Base-by-base conservation (phyloP, 1,140 invertebrate genomes). In the Bombus pyrosoma region DNA sequence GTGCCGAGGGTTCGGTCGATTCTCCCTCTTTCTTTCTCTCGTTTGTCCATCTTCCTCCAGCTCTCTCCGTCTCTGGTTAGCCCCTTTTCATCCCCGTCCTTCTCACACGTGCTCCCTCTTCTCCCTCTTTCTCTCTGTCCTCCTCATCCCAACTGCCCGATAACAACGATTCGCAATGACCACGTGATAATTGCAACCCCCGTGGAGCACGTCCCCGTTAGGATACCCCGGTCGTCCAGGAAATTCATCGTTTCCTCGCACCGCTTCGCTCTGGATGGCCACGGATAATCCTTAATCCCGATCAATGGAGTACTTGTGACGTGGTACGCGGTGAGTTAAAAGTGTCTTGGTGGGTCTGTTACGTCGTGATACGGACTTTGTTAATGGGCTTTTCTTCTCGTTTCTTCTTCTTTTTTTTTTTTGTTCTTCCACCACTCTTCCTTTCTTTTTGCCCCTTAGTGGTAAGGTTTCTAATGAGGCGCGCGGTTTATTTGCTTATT, bases 151-250 rank as follows among this genome's bases (percentile, higher is more conserved):
- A 69, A 85, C 77, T 87, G 77, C 28, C 91, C 92, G 94, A 94
- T 95, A 94, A 94, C 93, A 93, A 91, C 90, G 91, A 92, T 93
- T 93, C 91, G 92, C 93, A 94, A 95, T 94, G 93, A 94, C 94
- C 94, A 93, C 93, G 94, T 94, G 94, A 94, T 95, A 94, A 95
- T 95, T 95, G 93, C 93, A 91, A 94, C 90, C 91, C 89, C 90
- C 90, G 81, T 91, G 86, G 86, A 91, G 87, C 88, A 90, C 87
- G 75, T 88, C 87, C 83, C 87, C 88, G 86, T 90, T 90, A 87
- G 83, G 84, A 90, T 86, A 78, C 57, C 83, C 81, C 85, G 91
- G 91, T 92, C 93, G 72, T 92, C 87, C 87, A 92, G 90, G 91
- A 94, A 94, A 94, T 94, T 93, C 93, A 94, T 93, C 91, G 92